phyloP scores from a whole-genome alignment of 2,888 invertebrate species.

The Nomada ruficornis region DNA sequence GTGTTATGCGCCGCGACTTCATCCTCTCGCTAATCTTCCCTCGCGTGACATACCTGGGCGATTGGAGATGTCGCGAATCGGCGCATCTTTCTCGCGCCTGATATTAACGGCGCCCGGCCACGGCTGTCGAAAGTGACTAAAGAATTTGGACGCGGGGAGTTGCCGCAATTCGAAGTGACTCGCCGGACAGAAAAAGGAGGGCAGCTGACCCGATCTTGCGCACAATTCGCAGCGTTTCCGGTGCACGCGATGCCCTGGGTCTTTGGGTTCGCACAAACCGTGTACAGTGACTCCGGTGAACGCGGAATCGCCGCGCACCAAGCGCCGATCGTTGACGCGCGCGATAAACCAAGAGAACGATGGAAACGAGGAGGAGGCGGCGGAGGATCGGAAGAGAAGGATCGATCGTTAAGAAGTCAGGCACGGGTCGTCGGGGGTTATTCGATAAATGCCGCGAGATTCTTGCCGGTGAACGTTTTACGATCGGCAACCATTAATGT shows the following conservation, averaged over 20 bases:
- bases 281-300: conserved; percentile 3
- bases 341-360: not conserved
- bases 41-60: conserved; percentile 42
- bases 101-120: too few relatives aligned
- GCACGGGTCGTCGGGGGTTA: conserved; percentile 47
- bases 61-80: conserved; percentile 37
- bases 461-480: conserved; percentile 52
- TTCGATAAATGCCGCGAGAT: conserved; percentile 57
- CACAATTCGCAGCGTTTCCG: conserved; percentile 81
- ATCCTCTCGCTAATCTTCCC: conserved; percentile 25
- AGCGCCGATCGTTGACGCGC: not conserved
- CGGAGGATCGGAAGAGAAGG: not conserved
- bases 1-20: conserved; percentile 50
- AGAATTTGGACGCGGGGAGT: too few relatives aligned
- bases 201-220: conserved; percentile 67
- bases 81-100: not conserved
- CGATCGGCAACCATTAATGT: conserved; percentile 65
- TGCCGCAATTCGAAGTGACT: too few relatives aligned
- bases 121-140: too few relatives aligned
- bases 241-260: conserved; percentile 74
- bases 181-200: conserved; percentile 48
- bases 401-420: conserved; percentile 42
- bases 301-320: not conserved
- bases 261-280: conserved; percentile 51
- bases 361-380: not conserved